Evolutionary conservation across 2,797 vertebrate genomes (phyloP).

Genomic region (Miichthys miiuy): DNA sequence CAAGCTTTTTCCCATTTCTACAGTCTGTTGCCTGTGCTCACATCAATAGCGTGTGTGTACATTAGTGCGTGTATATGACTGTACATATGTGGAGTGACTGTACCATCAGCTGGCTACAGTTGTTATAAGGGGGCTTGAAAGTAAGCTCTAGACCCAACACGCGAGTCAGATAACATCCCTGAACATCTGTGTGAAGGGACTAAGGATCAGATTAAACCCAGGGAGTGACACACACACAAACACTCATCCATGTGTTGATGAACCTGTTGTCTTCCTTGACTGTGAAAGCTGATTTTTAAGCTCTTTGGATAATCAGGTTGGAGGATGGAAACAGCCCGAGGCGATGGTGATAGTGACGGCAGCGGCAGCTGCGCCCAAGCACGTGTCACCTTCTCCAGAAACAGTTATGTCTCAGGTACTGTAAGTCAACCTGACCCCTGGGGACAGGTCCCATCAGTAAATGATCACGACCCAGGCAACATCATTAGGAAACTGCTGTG

Average conservation of each 20-base stretch:
- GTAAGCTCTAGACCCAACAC: conserved; percentile 56
- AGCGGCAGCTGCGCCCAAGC: conserved; percentile 16
- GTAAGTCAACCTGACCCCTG: conserved; percentile 61
- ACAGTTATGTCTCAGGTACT: conserved; percentile 46
- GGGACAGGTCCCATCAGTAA: conserved; percentile 69
- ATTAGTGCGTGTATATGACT: conserved; percentile 2
- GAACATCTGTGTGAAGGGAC: conserved; percentile 62
- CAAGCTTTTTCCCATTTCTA: conserved; percentile 23
- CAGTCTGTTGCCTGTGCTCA: conserved; percentile 35
- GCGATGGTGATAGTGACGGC: conserved; percentile 29
- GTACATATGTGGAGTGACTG: conserved; percentile 35
- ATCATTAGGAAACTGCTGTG: conserved; percentile 75
- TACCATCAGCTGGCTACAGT: conserved; percentile 52
- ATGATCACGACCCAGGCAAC: conserved; percentile 61
- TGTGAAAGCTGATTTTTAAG: conserved; percentile 45
- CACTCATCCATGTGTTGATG: conserved; percentile 37
- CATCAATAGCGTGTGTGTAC: not conserved
- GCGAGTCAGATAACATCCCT: conserved; percentile 48
- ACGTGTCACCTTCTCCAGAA: conserved; percentile 49
- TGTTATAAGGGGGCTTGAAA: conserved; percentile 31
- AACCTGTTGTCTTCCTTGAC: conserved; percentile 36
- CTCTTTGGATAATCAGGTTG: conserved; percentile 58
- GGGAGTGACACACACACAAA: conserved; percentile 3
- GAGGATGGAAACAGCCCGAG: conserved; percentile 39
- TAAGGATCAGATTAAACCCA: conserved; percentile 65